Base-by-base conservation (phyloP, 2,113 vertebrate genomes). In the Lipophrys pholis region DNA sequence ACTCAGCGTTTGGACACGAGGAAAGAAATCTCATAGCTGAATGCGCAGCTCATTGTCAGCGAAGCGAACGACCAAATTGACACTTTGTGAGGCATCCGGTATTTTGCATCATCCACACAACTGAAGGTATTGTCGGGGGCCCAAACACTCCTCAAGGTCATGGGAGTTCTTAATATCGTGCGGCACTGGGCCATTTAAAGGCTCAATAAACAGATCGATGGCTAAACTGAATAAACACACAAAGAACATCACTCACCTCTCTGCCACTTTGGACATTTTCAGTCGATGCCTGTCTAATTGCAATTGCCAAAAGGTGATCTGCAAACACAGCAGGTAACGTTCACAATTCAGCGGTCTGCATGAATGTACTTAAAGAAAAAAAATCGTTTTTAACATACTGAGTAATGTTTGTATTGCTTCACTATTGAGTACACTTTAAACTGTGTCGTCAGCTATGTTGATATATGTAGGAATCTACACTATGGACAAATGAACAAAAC, bases 201-300 rank as follows among this genome's bases (percentile, higher is more conserved):
- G 85, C 78, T 87, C 75, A 82, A 86, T 84, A 87, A 85, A 84
- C 76, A 70, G 69, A 80, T 89, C 83, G 56, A 93, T 92, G 56
- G 36, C 80, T 82, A 81, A 83, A 90, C 64, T 83, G 78, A 84
- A 88, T 82, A 73, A 80, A 88, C 84, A 80, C 51, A 56, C 50
- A 57, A 49, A 77, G 58, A 73, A 73, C 58, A 76, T 66, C 17
- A 86, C 95, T 78, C 93, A 99, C 97, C 97, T 97, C 88, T 99
- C 97, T 78, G 97, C 97, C 92, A 99, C 97, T 94, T 99, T 99
- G 87, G 97, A 99, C 97, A 98, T 98, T 96, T 99, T 99, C 96
- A 99, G 96, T 91, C 97, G 95, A 94, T 99, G 97, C 73, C 96
- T 94, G 76, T 98, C 97, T 94, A 99, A 95, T 91, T 99, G 97